A percentile compares a stretch with the other conserved stretches of the same genome.
phyloP scores from a whole-genome alignment of 2,113 vertebrate genomes.

The Sturnus vulgaris region DNA sequence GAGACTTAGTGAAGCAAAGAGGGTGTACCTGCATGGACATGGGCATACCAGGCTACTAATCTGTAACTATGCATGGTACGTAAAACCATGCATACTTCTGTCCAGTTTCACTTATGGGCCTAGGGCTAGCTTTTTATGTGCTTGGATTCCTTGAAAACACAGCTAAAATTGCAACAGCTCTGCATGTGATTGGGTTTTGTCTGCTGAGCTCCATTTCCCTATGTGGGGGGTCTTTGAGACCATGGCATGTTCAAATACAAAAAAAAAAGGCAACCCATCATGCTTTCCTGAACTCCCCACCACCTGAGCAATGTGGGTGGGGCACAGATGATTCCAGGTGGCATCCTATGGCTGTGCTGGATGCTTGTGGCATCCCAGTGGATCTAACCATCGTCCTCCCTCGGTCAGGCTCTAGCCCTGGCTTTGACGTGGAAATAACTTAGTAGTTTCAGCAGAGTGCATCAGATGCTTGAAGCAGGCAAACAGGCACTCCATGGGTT shows the following conservation, averaged over 20 bases:
- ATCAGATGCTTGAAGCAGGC: not conserved
- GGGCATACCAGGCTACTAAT: not conserved
- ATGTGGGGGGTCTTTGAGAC: not conserved
- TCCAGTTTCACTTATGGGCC: not conserved
- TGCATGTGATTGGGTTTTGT: not conserved
- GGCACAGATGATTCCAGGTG: accelerated
- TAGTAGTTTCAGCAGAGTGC: not conserved
- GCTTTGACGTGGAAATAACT: not conserved
- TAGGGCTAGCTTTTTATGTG: not conserved
- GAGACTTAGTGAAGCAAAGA: not conserved
- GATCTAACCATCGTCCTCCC: not conserved
- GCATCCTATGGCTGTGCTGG: not conserved
- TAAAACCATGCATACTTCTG: not conserved
- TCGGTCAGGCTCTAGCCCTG: not conserved
- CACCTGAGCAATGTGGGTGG: not conserved
- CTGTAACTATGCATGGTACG: too few species aligned
- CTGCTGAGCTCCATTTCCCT: not conserved
- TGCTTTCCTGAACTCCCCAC: not conserved
- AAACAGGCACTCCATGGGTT: not conserved
- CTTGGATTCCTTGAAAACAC: not conserved
- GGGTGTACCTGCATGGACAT: not conserved
- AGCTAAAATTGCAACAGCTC: not conserved
- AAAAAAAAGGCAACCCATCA: not conserved
- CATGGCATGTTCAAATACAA: not conserved
- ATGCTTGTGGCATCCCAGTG: not conserved